phyloP scores from a whole-genome alignment of 2,797 vertebrate species.

The Galagoides demidoff region DNA sequence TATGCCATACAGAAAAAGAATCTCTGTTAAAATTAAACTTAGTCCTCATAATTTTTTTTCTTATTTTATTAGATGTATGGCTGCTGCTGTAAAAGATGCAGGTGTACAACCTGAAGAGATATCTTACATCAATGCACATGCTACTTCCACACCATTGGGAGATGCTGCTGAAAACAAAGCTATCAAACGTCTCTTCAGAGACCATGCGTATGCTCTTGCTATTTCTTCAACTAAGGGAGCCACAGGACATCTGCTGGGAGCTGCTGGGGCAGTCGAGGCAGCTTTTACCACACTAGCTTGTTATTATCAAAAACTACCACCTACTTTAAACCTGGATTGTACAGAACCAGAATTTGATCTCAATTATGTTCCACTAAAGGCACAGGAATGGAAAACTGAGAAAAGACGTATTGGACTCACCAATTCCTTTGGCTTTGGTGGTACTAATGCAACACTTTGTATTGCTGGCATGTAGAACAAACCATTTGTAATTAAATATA shows the following conservation, averaged over 20 bases:
- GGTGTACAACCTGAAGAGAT: conserved; percentile 89
- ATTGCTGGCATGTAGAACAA: conserved; percentile 84
- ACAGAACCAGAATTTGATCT: conserved; percentile 94
- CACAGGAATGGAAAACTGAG: conserved; percentile 91
- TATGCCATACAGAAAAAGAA: neutral
- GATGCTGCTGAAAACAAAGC: conserved; percentile 97
- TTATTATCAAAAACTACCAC: conserved; percentile 92
- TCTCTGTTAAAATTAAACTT: conserved; percentile 15
- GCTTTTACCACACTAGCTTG: conserved; percentile 95
- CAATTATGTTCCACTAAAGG: conserved; percentile 93
- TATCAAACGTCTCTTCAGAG: conserved; percentile 93
- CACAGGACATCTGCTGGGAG: conserved; percentile 96
- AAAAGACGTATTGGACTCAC: conserved; percentile 91
- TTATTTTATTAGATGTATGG: conserved; percentile 92
- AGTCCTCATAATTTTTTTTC: conserved; percentile 10
- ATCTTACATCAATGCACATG: conserved; percentile 96
- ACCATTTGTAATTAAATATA: conserved; percentile 62
- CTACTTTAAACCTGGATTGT: conserved; percentile 95
- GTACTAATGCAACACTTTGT: conserved; percentile 97
- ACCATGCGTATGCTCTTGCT: conserved; percentile 86
- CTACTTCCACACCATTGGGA: conserved; percentile 96
- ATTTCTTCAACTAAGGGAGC: conserved; percentile 98
- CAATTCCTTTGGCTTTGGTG: conserved; percentile 98
- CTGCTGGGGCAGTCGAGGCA: conserved; percentile 95
- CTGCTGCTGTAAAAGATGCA: conserved; percentile 93